Evolutionary conservation across 2,113 vertebrate genomes (phyloP).

Genomic region (Pseudopipra pipra): DNA sequence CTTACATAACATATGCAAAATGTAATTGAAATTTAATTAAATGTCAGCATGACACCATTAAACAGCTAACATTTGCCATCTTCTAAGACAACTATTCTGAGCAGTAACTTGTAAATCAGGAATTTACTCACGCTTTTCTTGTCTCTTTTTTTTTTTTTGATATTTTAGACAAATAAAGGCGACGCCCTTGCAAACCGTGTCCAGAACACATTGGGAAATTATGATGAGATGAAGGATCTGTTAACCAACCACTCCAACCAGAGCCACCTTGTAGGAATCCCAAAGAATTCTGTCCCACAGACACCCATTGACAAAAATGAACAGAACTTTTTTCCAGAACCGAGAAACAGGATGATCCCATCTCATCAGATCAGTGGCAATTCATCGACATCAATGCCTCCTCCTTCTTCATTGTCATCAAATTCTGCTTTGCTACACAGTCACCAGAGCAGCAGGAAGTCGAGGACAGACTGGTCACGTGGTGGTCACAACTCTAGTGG

Average conservation of each 20-base stretch:
- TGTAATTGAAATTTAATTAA: conserved; percentile 72
- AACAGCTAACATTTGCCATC: conserved; percentile 47
- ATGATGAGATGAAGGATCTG: conserved; percentile 95
- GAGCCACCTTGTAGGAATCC: conserved; percentile 96
- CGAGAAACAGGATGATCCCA: conserved; percentile 75
- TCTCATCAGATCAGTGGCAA: conserved; percentile 73
- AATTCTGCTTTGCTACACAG: conserved; percentile 70
- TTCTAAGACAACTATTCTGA: conserved; percentile 61
- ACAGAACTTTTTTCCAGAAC: conserved; percentile 82
- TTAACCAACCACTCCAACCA: conserved; percentile 94
- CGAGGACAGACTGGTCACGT: conserved; percentile 86
- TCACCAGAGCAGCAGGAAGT: conserved; percentile 84
- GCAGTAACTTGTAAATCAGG: conserved; percentile 50
- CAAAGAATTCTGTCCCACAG: conserved; percentile 89
- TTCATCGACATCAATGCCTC: conserved; percentile 70
- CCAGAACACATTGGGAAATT: conserved; percentile 93
- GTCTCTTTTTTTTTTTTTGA: conserved; percentile 33
- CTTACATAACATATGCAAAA: conserved; percentile 61
- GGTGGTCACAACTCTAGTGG: conserved; percentile 73
- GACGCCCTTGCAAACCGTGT: conserved; percentile 93
- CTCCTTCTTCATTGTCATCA: conserved; percentile 75
- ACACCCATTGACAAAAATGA: conserved; percentile 83
- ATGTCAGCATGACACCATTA: conserved; percentile 61
- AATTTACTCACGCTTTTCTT: conserved; percentile 47
- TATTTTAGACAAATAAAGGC: conserved; percentile 91